Evolutionary conservation across 2,113 vertebrate genomes (phyloP).

Genomic region (Perca schrenkii): DNA sequence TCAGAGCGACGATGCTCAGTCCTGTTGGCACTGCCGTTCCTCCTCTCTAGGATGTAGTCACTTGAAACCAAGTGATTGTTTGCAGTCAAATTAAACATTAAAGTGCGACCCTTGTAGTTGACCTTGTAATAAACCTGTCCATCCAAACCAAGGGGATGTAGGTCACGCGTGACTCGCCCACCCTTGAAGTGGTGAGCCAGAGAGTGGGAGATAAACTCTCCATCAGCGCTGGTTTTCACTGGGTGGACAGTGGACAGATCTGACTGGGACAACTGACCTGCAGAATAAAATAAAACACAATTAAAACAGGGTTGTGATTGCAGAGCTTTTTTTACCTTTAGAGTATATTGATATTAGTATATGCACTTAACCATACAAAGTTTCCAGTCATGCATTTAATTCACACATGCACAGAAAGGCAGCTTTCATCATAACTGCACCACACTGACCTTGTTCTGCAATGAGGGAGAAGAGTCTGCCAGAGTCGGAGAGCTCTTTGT

Average conservation of each 20-base stretch:
- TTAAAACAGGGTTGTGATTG: background rate
- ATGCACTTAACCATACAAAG: background rate
- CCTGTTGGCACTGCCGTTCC: slow-evolving; percentile 81
- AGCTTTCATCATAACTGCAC: background rate
- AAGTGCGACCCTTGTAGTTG: slow-evolving; percentile 80
- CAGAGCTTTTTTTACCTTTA: background rate
- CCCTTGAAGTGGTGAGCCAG: slow-evolving; percentile 81
- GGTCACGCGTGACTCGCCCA: slow-evolving; percentile 83
- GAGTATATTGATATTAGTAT: background rate
- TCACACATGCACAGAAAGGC: slow-evolving; percentile 16
- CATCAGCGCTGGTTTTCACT: slow-evolving; percentile 84
- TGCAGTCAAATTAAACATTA: slow-evolving; percentile 90
- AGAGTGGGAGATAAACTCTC: slow-evolving; percentile 89
- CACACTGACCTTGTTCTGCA: slow-evolving; percentile 90
- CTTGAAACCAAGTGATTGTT: slow-evolving; percentile 87
- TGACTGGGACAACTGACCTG: slow-evolving; percentile 74
- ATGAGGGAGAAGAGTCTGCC: slow-evolving; percentile 83
- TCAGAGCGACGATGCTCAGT: slow-evolving; percentile 69
- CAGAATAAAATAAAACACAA: background rate
- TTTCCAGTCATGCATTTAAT: background rate
- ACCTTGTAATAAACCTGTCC: slow-evolving; percentile 89
- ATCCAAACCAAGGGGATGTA: slow-evolving; percentile 58
- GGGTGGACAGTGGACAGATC: slow-evolving; percentile 89
- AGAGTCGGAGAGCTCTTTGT: slow-evolving; percentile 74
- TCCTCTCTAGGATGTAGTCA: slow-evolving; percentile 89